Base-by-base conservation (phyloP, 2,113 vertebrate genomes). In the Isichthys henryi region DNA sequence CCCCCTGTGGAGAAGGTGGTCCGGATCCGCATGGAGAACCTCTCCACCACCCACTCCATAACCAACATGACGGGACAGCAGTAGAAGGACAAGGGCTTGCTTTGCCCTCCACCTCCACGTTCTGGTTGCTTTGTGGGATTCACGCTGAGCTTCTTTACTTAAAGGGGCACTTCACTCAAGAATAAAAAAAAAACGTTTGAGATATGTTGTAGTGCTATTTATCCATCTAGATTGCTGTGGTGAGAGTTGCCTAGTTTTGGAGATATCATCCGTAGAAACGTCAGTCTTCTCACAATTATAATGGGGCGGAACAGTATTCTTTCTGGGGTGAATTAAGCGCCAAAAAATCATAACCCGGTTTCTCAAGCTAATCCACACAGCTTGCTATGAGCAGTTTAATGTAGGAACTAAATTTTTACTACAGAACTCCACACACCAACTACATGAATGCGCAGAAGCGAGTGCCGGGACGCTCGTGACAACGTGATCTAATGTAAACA, bases 41-140 rank as follows among this genome's bases (percentile, higher is more conserved):
- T 96, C 91, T 97, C 97, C 13, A 95, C 94, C 90, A 96, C 94
- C 0, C 95, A 94, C 89, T 96, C 96, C 17, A 96, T 93, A 5
- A 94, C 95, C 2, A 96, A 94, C 0, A 0, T 94, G 84, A 92
- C 39, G 39, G 35, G 53, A 62, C 53, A 39, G 56, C 87, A 48
- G 62, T 58, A 49, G 53, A 31, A 7, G 53, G 19, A 45, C 43
- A 27, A 17, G 17, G 8, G 3, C n/a, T 8, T 23, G 52, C 31
- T 56, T 3, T 23, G 19, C 35, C 15, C 5, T 19, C 5, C 31
- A 80, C 35, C 74, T 43, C 74, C 31, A 17, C 15, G 74, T 19
- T 35, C 74, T 19, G 17, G 74, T 80, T 39, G 31, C 62, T 70
- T 31, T 70, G 9, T 31, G 62, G 62, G 62, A 70, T 31, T 27